A percentile compares a stretch with the other conserved stretches of the same genome.
These are phyloP conservation scores for Iguana delicatissima DNA, from an alignment of 2,797 vertebrate species.

Conservation along the genomic window DNA sequence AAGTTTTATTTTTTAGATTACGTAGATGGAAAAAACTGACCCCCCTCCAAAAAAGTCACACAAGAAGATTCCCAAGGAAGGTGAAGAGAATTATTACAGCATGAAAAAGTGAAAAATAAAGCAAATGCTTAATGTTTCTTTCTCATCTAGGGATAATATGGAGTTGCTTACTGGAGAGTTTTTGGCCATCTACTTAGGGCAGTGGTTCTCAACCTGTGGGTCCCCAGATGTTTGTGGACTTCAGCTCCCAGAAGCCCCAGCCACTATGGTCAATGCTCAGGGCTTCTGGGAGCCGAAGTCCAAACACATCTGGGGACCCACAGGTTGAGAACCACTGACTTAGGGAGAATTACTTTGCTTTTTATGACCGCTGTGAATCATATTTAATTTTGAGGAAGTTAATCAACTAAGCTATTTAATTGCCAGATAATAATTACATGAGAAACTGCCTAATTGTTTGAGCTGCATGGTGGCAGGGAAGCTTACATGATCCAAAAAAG, in stretches of 20 bases:
- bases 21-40: constrained; percentile 16
- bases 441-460: neutral
- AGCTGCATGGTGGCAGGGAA: neutral
- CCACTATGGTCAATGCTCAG: no score
- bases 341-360: neutral
- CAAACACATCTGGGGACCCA: no score
- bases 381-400: neutral
- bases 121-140: neutral
- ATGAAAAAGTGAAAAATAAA: neutral
- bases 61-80: neutral
- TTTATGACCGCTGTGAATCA: neutral
- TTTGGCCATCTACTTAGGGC: neutral
- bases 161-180: neutral
- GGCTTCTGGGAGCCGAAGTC: no score
- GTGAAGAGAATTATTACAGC: neutral
- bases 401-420: neutral
- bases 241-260: no score
- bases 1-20: neutral
- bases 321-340: no score
- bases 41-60: neutral
- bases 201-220: no score
- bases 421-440: neutral
- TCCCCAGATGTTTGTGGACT: no score
- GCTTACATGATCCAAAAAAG: neutral
- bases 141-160: neutral